Base-by-base conservation (phyloP, 92 coral and sea anemone genomes). In the Epizoanthus ramosus region DNA sequence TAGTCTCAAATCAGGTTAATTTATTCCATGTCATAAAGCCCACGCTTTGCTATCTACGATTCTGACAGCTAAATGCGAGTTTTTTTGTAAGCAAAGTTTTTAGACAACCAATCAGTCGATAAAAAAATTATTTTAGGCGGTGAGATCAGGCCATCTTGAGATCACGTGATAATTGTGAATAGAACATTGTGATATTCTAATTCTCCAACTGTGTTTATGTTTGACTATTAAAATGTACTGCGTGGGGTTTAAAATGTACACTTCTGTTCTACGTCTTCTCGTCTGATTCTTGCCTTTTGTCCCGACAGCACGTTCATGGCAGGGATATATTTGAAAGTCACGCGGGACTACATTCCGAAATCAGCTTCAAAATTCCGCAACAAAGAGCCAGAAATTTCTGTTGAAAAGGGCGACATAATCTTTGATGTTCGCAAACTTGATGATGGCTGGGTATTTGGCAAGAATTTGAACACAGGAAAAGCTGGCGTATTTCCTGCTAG, bases 371-470 rank as follows among this genome's bases (percentile, higher is more conserved):
- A 90, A 28, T 89, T 89, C 33, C 95, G 95, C 13, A 92, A 92
- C 15, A 91, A 91, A 93, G 93, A 93, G 22, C 80, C 93, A 22
- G 90, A 90, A 35, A 93, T 93, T 45, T 75, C 90, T 6, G 98
- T 93, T 17, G 98, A 93, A 63, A 91, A 91, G 52, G 98, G 98
- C 35, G 98, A 93, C 72, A 93, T 93, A 64, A 93, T 93, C 17
- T 93, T 93, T 79, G 98, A 93, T 75, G 98, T 93, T 57, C 92
- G 88, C 4, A 93, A 91, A 70, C 87, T 83, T 23, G 95, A 90
- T 3, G 93, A 89, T n/a, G 98, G 98, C 33, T 93, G 98, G 95
- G 59, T 93, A 70, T 91, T 83, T 57, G 98, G 98, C 54, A 93
- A 93, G 83, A 93, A 93, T 73, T 59, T 93, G 7, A 93, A 93